These are phyloP conservation scores for Phortica variegata DNA, from an alignment of 1,140 invertebrate genomes.

Conservation along the genomic window DNA sequence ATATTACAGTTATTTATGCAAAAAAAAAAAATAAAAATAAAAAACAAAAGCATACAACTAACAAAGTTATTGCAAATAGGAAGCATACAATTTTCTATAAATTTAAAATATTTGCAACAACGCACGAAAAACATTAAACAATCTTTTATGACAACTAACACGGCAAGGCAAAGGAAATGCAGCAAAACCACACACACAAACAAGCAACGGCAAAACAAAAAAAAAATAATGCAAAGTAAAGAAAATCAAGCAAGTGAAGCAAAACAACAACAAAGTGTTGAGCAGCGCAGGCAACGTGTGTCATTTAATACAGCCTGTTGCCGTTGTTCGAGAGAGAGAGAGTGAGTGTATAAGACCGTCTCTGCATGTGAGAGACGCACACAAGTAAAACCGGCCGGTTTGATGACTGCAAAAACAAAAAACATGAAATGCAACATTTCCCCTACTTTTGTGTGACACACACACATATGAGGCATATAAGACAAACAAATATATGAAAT, in stretches of 20 bases:
- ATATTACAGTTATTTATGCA: too few relatives aligned
- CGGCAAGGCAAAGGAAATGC: background rate
- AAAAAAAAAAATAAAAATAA: too few relatives aligned
- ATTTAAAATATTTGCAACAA: too few relatives aligned
- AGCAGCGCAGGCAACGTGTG: background rate
- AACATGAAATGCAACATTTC: slow-evolving; percentile 27
- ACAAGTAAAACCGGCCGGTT: slow-evolving; percentile 12
- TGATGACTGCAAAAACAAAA: background rate
- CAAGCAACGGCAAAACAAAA: slow-evolving; percentile 17
- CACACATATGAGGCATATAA: too few relatives aligned
- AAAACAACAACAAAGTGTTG: slow-evolving; percentile 30
- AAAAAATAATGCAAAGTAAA: background rate
- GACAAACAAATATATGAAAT: slow-evolving; percentile 12
- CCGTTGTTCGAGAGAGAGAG: background rate
- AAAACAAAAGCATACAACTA: too few relatives aligned
- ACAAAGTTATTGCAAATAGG: too few relatives aligned
- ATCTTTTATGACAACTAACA: too few relatives aligned
- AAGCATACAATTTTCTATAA: too few relatives aligned
- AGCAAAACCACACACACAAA: background rate
- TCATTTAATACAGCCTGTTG: slow-evolving; percentile 14
- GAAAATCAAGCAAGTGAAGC: slow-evolving; percentile 20
- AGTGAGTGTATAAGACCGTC: background rate
- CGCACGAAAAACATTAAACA: too few relatives aligned
- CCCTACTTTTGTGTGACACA: slow-evolving; percentile 28
- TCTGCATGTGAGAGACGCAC: background rate